phyloP scores from a whole-genome alignment of 2,797 vertebrate genomes.

The Hephaestus fuliginosus region DNA sequence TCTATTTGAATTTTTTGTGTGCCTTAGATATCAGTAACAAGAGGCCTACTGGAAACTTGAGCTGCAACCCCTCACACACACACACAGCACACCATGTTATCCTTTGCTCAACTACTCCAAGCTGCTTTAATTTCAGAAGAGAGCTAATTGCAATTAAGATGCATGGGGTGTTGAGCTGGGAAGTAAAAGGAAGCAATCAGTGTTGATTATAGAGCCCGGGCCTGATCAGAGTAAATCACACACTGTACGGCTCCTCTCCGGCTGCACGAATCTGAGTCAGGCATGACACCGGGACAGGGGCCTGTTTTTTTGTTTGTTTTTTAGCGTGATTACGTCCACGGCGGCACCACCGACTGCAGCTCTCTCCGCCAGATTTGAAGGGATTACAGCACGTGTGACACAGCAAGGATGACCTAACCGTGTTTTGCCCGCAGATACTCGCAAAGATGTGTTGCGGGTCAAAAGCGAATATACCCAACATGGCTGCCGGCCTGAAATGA shows the following conservation, averaged over 20 bases:
- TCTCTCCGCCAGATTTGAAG: slow-evolving; percentile 57
- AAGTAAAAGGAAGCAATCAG: slow-evolving; percentile 79
- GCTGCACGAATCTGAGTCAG: slow-evolving; percentile 48
- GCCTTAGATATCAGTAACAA: slow-evolving; percentile 16
- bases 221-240: slow-evolving; percentile 75
- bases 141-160: slow-evolving; percentile 82
- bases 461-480: slow-evolving; percentile 31
- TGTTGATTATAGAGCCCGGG: slow-evolving; percentile 76
- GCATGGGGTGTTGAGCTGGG: slow-evolving; percentile 59
- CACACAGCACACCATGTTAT: slow-evolving; percentile 17
- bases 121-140: slow-evolving; percentile 73
- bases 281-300: slow-evolving; percentile 45
- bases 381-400: slow-evolving; percentile 64
- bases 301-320: slow-evolving; percentile 15
- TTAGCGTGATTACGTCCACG: slow-evolving; percentile 57
- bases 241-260: slow-evolving; percentile 44
- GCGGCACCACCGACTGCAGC: slow-evolving; percentile 45
- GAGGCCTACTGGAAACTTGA: slow-evolving; percentile 20
- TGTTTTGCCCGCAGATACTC: slow-evolving; percentile 30
- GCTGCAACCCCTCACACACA: slow-evolving; percentile 10
- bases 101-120: slow-evolving; percentile 49
- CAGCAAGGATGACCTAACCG: slow-evolving; percentile 56
- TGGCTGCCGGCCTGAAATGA: slow-evolving; percentile 30
- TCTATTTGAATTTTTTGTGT: background rate
- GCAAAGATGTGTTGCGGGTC: slow-evolving; percentile 39